Base-by-base conservation (phyloP, 2,797 vertebrate species). In the Sciaenops ocellatus region DNA sequence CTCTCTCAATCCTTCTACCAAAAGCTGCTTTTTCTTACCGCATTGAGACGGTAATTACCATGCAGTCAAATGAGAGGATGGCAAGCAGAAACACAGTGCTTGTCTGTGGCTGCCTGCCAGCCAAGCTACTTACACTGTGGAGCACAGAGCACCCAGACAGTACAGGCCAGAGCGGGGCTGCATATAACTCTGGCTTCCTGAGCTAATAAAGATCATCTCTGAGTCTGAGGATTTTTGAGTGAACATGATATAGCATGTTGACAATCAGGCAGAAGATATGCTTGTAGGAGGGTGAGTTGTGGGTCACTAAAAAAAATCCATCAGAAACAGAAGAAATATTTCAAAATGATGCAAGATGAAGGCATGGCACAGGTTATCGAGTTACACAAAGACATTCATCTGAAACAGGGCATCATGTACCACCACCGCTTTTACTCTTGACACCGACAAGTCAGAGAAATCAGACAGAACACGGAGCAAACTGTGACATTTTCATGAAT, bases 21-120 rank as follows among this genome's bases (percentile, higher is more conserved):
- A 91, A 92, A 91, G 87, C 83, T 41, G 84, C 82, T 90, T 90
- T 93, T 90, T 91, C 82, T 86, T 86, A 84, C 82, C 22, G 80
- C 86, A 90, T 85, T 90, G 86, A 93, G 89, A 87, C 85, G 44
- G 85, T 93, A 92, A 93, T 94, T 91, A 94, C 86, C 91, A 80
- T 87, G 91, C 93, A 90, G 91, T 91, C 84, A 91, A 92, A 92
- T 92, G 87, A 90, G 90, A 91, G 87, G 93, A 89, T 91, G 91
- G 87, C 89, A 91, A 87, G 91, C 87, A 87, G 81, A 86, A 94
- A 91, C 85, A 75, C 82, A 73, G 82, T 44, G 69, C 79, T 85
- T 5, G 79, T 87, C 86, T 72, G 80, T 93, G 92, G 91, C 91
- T 69, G 85, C 62, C 84, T 91, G 93, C 93, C 94, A 93, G 86